Evolutionary conservation across 1,140 invertebrate genomes (phyloP), one percentile per base, ranked within the genome.

Genomic region (Chlorops oryzae): DNA sequence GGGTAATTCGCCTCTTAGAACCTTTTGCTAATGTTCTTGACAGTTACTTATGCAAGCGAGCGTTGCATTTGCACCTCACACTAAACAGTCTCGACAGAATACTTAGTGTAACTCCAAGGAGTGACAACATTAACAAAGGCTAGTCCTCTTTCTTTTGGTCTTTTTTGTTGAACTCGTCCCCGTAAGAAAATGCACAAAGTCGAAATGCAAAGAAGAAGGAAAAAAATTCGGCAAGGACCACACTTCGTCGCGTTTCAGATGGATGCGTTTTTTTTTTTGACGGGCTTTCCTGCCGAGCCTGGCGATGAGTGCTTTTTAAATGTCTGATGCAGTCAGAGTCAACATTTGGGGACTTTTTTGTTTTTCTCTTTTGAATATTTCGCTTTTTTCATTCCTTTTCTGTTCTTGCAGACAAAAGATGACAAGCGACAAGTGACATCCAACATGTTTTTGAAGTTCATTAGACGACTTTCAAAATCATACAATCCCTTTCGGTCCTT

Each of bases 401-500:
- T n/a, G 28, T n/a, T 32, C n/a, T n/a, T n/a, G 47, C 56, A 64
- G 62, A 64, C 62, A 64, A 64, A 64, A 65, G 62, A 65, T 64
- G 62, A 62, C 64, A 63, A 51, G 54, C 52, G 50, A 56, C 50
- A 35, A 18, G 34, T 13, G 43, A 45, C 43, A 45, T 45, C 28
- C 17, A 67, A 59, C 61, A 64, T 67, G 62, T 62, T 67, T 67
- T 67, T 67, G 64, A 66, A 67, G 64, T 67, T 67, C 64, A 67
- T 67, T 67, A 67, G 64, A 64, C 62, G 61, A 61, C 58, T 67
- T 57, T 59, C 49, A 46, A 55, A 62, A 57, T 55, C 60, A 62
- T n/a, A n/a, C n/a, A n/a, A n/a, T n/a, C n/a, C n/a, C n/a, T n/a
- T n/a, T n/a, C n/a, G 59, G 65, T 59, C 60, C 59, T 58, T 64